Evolutionary conservation across 2,888 invertebrate species (phyloP), one percentile per base, ranked within the genome.

Genomic region (Hypomecis atomaria): DNA sequence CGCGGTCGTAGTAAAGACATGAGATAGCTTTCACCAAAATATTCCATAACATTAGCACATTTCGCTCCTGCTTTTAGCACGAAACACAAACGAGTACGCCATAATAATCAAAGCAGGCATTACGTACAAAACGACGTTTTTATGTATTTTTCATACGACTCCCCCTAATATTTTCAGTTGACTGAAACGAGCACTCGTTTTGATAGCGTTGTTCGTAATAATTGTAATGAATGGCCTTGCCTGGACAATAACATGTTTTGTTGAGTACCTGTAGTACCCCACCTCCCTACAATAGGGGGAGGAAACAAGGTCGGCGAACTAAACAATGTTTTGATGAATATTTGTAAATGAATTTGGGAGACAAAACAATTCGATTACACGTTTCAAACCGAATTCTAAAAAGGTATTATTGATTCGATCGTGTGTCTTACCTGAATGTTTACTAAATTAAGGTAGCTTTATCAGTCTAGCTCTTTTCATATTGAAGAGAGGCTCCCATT

Each of bases 181-280:
- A 8, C 38, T 38, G 57, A 47, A 57, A 48, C 55, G 8, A 5
- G 55, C 23, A 33, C 38, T 34, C 13, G 42, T 44, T 11, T 38
- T 52, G 55, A 65, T 60, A 65, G 42, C 55, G 47, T 6, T 49
- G 42, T 55, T 33, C 45, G 40, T 45, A 45, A 68, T 66, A 69
- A 62, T 55, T 45, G 59, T 63, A 66, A 71, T 68, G 57, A 68
- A 71, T 66, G 70, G 48, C 45, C 65, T 61, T 48, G 67, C 62
- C 62, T 48, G 58, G 64, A 65, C 62, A 67, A 65, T 56, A 67
- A 65, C 69, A 66, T 50, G 50, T 49, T 56, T 56, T 56, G 37
- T 56, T 33, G 6, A 37, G 23, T 23, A 23, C 23, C 23, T 23
- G 23, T 23, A 23, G 23, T 23, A 23, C 23, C 23, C 23, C 23